Evolutionary conservation across 2,888 invertebrate genomes (phyloP), one percentile per base, ranked within the genome.

Genomic region (Capitulum mitella): DNA sequence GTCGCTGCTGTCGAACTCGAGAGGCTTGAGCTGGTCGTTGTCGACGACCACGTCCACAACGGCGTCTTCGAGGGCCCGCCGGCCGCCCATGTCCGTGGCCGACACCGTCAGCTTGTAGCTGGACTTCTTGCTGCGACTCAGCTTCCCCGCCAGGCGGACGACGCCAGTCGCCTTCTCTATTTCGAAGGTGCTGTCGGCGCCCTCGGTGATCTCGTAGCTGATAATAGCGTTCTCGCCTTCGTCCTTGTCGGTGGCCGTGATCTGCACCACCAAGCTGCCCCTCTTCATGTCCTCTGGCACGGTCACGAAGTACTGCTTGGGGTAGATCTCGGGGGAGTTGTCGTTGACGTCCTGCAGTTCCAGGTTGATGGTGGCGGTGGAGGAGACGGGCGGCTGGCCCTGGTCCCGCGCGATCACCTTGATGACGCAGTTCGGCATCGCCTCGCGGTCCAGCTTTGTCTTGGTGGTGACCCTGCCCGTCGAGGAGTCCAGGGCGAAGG

Each of bases 291-390:
- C 90, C 83, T 93, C 92, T 54, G 90, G 88, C 74, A 96, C 88
- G 74, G 91, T 89, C 82, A 93, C 89, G 84, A 95, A 92, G 86
- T 97, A 97, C 84, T 91, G 90, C 84, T 90, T 90, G 0, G 97
- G 97, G 87, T 97, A 97, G 87, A 98, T 97, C 83, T 91, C 90
- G 0, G 97, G 97, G 83, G 90, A 90, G 85, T 97, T 97, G 86
- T 98, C 97, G 86, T 98, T 97, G 26, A 94, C 90, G 86, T 97
- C 97, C 80, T 91, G 87, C 32, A 98, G 90, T 82, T 88, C 90
- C 12, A 98, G 86, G 83, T 90, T 89, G 78, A 98, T 91, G 0
- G 94, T 93, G 16, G 95, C 94, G 0, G 95, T 94, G 14, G 97
- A 94, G 32, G 95, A 94, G 85, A 95, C 92, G 0, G 95, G 92